Evolutionary conservation across 2,113 vertebrate species (phyloP).

Genomic region (Psittacus erithacus): DNA sequence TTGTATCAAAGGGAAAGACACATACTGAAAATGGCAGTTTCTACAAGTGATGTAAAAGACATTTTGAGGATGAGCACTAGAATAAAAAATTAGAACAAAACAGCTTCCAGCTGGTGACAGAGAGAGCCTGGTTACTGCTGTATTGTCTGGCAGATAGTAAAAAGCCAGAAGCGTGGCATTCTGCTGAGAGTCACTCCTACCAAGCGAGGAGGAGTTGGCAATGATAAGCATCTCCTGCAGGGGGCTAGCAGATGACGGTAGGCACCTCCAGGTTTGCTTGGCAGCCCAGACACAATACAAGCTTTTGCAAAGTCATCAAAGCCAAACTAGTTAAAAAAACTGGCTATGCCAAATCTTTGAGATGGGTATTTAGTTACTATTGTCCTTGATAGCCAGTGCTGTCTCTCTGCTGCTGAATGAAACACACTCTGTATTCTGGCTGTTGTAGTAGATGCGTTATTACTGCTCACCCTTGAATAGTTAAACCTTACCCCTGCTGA

Average conservation of each 20-base stretch:
- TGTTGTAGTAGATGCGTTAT: background rate
- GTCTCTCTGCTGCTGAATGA: background rate
- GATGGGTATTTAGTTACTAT: background rate
- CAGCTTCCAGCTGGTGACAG: background rate
- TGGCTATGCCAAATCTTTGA: background rate
- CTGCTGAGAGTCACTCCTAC: conserved; percentile 9
- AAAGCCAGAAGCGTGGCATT: background rate
- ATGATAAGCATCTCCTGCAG: background rate
- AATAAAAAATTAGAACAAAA: conserved; percentile 28
- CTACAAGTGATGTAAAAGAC: background rate
- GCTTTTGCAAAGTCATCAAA: conserved; percentile 3
- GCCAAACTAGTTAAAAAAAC: background rate
- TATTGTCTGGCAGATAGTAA: background rate
- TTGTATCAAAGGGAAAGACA: background rate
- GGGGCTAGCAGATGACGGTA: background rate
- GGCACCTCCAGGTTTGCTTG: background rate
- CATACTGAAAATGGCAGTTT: background rate
- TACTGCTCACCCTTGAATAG: background rate
- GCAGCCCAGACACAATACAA: background rate
- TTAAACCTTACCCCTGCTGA: background rate
- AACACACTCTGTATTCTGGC: background rate
- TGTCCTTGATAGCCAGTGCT: background rate
- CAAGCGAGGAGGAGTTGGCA: background rate
- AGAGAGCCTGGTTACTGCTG: background rate
- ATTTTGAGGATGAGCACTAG: background rate